phyloP scores from a whole-genome alignment of 2,113 vertebrate genomes.

The Toxotes jaculatrix region DNA sequence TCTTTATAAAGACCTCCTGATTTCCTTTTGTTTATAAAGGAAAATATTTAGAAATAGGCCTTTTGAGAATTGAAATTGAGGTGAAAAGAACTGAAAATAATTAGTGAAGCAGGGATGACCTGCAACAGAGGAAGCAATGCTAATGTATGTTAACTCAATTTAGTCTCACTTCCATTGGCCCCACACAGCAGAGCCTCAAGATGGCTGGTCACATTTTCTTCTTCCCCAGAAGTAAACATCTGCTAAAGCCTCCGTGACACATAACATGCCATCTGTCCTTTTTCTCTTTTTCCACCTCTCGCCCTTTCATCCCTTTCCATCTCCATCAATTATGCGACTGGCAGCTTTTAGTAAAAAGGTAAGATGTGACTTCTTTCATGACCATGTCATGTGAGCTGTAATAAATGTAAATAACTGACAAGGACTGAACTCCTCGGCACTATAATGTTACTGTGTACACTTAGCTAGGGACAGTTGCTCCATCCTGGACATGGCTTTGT shows the following conservation, averaged over 20 bases:
- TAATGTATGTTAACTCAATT: slow-evolving; percentile 77
- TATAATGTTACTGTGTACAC: slow-evolving; percentile 63
- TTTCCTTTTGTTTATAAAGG: slow-evolving; percentile 27
- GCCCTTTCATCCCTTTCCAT: slow-evolving; percentile 36
- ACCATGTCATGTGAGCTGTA: slow-evolving; percentile 29
- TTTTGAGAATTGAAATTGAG: slow-evolving; percentile 43
- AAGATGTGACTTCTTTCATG: slow-evolving; percentile 15
- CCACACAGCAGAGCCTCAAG: slow-evolving; percentile 56
- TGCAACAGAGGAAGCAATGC: slow-evolving; percentile 49
- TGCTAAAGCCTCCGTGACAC: slow-evolving; percentile 67
- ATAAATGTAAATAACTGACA: slow-evolving; percentile 65
- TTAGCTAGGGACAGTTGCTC: slow-evolving; percentile 48
- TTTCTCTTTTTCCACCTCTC: neutral
- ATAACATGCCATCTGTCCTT: slow-evolving; percentile 70
- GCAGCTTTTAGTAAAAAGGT: slow-evolving; percentile 48
- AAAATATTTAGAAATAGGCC: slow-evolving; percentile 20
- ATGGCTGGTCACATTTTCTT: slow-evolving; percentile 66
- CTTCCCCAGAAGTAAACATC: slow-evolving; percentile 76
- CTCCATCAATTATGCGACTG: slow-evolving; percentile 45
- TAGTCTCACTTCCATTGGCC: slow-evolving; percentile 51
- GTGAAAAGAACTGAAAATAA: slow-evolving; percentile 48
- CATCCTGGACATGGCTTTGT: slow-evolving; percentile 33
- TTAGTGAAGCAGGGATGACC: slow-evolving; percentile 41
- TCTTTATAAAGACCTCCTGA: slow-evolving; percentile 32
- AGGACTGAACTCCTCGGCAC: slow-evolving; percentile 46